phyloP scores from a whole-genome alignment of 1,140 invertebrate genomes.

The Whitmania pigra region DNA sequence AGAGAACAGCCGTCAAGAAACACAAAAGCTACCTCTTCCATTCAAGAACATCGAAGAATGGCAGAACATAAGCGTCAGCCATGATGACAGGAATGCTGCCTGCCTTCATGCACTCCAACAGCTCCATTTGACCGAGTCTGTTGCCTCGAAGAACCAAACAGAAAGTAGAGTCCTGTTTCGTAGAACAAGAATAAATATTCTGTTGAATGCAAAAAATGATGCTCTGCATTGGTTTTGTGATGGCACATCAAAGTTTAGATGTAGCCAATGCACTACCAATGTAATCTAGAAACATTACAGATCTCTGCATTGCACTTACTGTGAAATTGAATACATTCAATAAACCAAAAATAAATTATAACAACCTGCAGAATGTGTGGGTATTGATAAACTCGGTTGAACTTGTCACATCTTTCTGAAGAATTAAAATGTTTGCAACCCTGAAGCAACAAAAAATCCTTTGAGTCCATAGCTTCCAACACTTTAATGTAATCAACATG shows the following conservation, averaged over 20 bases:
- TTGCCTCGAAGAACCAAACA: conserved; percentile 89
- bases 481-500: conserved; percentile 8
- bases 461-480: not conserved
- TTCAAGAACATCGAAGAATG: conserved; percentile 91
- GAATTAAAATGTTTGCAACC: not conserved
- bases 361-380: conserved; percentile 15
- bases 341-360: not conserved
- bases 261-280: not conserved
- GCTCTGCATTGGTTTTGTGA: not conserved
- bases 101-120: conserved; percentile 48
- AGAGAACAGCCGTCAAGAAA: not conserved
- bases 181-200: too few species aligned
- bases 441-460: not conserved
- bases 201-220: not conserved
- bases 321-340: conserved; percentile 28
- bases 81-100: conserved; percentile 93
- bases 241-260: not conserved
- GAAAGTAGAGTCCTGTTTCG: conserved; percentile 77
- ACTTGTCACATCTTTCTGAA: conserved; percentile 4
- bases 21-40: conserved; percentile 54
- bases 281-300: not conserved
- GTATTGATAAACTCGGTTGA: not conserved
- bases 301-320: not conserved
- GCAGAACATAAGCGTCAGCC: conserved; percentile 89
- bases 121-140: conserved; percentile 57